phyloP scores from a whole-genome alignment of 1,140 invertebrate species.

The Trichoplusia ni region DNA sequence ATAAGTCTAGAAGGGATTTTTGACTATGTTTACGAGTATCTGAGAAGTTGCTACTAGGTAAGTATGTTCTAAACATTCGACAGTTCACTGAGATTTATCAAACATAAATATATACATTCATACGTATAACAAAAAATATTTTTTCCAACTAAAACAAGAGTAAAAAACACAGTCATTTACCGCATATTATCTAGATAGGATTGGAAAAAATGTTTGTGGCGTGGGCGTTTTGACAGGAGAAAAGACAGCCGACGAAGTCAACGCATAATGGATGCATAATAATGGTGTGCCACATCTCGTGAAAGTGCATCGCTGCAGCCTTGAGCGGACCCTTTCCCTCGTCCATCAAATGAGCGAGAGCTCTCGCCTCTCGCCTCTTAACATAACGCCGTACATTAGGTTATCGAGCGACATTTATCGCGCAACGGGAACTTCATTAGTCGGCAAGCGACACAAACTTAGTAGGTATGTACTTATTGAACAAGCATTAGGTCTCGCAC shows the following conservation, averaged over 20 bases:
- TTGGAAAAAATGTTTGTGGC: constrained; percentile 35
- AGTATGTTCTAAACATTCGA: too few species aligned
- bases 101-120: constrained; percentile 2
- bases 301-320: constrained; percentile 74
- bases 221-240: constrained; percentile 47
- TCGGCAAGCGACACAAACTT: neutral
- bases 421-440: constrained; percentile 27
- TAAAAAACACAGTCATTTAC: constrained; percentile 26
- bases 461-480: neutral
- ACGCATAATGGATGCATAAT: constrained; percentile 68
- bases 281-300: constrained; percentile 61
- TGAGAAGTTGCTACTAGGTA: too few species aligned
- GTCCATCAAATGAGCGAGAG: constrained; percentile 65
- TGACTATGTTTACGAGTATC: too few species aligned
- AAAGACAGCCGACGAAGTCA: constrained; percentile 35
- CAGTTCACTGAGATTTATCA: too few species aligned
- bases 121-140: neutral
- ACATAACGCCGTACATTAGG: constrained; percentile 65
- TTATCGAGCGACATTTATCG: constrained; percentile 69
- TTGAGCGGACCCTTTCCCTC: constrained; percentile 76
- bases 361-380: constrained; percentile 64
- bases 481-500: too few species aligned
- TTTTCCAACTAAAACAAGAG: constrained; percentile 11
- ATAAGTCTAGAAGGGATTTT: too few species aligned
- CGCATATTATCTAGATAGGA: constrained; percentile 16